phyloP scores from a whole-genome alignment of 2,888 invertebrate genomes.

The Ditylenchus weischeri region DNA sequence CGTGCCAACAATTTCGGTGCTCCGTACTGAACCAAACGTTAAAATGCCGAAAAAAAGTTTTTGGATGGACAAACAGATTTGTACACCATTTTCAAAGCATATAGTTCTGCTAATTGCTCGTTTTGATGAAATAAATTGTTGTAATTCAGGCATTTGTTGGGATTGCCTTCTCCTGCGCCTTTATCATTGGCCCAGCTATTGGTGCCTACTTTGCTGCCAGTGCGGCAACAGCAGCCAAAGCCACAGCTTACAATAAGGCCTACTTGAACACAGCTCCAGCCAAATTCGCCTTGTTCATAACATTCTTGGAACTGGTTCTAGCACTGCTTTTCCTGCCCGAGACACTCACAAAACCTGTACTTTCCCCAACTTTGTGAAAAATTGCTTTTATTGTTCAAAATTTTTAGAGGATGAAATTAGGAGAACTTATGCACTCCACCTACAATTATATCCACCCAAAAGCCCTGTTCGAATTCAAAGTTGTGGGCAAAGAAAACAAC shows the following conservation, averaged over 20 bases:
- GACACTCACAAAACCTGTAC: conserved; percentile 62
- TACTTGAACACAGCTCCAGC: conserved; percentile 79
- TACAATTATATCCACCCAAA: conserved; percentile 23
- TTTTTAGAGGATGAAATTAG: conserved; percentile 18
- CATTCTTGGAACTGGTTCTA: conserved; percentile 67
- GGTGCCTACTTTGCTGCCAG: conserved; percentile 75
- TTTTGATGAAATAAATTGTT: not conserved
- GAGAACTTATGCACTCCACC: conserved; percentile 17
- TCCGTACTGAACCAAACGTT: no score
- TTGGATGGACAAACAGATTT: no score
- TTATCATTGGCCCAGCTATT: conserved; percentile 88
- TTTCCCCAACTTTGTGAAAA: not conserved
- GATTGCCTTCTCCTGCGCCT: conserved; percentile 94
- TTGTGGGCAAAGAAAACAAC: conserved; percentile 12
- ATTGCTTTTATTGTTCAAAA: not conserved
- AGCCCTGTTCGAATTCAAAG: conserved; percentile 31
- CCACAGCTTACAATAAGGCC: conserved; percentile 54
- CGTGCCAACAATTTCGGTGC: no score
- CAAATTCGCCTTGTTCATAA: conserved; percentile 68
- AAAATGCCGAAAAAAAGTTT: no score
- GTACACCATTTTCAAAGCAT: no score
- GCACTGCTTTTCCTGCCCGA: conserved; percentile 79
- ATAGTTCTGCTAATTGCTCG: not conserved
- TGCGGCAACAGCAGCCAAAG: not conserved
- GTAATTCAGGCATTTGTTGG: conserved; percentile 82